phyloP scores from a whole-genome alignment of 37 sponge, comb jelly and placozoan genomes.

The Ephydatia muelleri region DNA sequence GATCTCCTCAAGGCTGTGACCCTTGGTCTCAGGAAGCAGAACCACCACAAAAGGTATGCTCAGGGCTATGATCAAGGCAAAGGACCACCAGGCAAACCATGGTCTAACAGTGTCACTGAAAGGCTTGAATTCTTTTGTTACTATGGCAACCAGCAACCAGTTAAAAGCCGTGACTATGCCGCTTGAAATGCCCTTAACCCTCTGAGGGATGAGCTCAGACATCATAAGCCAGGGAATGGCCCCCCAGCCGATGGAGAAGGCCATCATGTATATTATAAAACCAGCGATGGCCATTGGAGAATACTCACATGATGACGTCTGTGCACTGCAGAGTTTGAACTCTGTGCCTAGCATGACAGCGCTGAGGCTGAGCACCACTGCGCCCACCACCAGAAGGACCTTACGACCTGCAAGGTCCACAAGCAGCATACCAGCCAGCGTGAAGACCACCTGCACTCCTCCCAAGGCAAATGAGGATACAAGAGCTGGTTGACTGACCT shows the following conservation, averaged over 20 bases:
- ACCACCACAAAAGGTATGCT: conserved; percentile 36
- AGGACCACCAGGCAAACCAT: conserved; percentile 63
- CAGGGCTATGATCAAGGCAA: conserved; percentile 23
- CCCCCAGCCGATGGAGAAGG: conserved; percentile 71
- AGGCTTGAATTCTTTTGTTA: conserved; percentile 35
- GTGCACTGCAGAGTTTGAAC: conserved; percentile 2
- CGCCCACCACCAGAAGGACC: conserved; percentile 50
- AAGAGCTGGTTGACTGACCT: not conserved
- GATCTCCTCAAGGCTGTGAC: conserved; percentile 50
- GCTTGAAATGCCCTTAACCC: conserved; percentile 42
- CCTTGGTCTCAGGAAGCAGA: conserved; percentile 61
- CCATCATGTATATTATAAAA: conserved; percentile 42
- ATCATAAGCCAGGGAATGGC: conserved; percentile 79
- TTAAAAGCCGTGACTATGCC: conserved; percentile 55
- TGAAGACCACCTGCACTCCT: conserved; percentile 23
- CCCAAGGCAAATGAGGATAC: conserved; percentile 33
- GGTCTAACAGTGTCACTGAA: conserved; percentile 21
- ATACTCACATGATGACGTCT: not conserved
- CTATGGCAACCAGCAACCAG: conserved; percentile 61
- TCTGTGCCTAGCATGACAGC: conserved; percentile 26
- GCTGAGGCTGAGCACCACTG: conserved; percentile 36
- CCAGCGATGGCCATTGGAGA: conserved; percentile 49
- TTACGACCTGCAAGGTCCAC: conserved; percentile 71
- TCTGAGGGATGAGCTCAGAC: conserved; percentile 64
- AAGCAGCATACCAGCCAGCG: conserved; percentile 32